A percentile compares a stretch with the other conserved stretches of the same genome.
Conservation (phyloP, 2,113 vertebrate species). For the Scortum barcoo region DNA sequence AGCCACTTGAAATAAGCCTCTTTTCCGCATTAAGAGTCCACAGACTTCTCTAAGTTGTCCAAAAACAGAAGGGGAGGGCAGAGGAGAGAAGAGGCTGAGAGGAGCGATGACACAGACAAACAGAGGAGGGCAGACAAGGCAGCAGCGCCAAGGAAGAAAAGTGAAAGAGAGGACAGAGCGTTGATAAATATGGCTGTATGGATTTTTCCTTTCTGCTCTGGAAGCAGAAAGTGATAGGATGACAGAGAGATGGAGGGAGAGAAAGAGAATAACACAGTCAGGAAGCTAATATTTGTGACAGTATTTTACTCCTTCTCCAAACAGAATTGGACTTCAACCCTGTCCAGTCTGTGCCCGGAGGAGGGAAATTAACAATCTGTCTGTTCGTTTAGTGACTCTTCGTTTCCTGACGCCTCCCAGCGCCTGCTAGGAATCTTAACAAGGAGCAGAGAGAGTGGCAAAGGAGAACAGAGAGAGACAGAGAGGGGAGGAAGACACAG, state of each 20-base stretch:
- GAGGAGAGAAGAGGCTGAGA: not conserved
- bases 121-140: constrained; percentile 17
- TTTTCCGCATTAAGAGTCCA: constrained; percentile 25
- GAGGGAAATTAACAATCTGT: constrained; percentile 72
- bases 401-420: constrained; percentile 50
- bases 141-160: not conserved
- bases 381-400: constrained; percentile 62
- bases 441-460: constrained; percentile 3
- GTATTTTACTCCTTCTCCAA: constrained; percentile 42
- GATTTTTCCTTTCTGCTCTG: constrained; percentile 35
- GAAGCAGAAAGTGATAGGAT: constrained; percentile 22
- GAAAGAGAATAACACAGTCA: constrained; percentile 38
- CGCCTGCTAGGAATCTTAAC: constrained; percentile 64
- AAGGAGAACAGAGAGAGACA: not conserved
- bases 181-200: constrained; percentile 42
- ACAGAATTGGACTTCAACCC: constrained; percentile 63
- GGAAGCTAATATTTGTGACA: constrained; percentile 55
- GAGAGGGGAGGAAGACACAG: not conserved
- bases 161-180: constrained; percentile 4
- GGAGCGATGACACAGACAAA: constrained; percentile 1
- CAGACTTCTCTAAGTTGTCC: constrained; percentile 11
- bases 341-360: constrained; percentile 35
- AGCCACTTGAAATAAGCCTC: constrained; percentile 41
- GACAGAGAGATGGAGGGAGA: constrained; percentile 14
- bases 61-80: constrained; percentile 3